Percentiles rank a stretch among this genome's conserved stretches.
These are phyloP conservation scores for Emydura subglobosa DNA, from an alignment of 2,113 vertebrate species.

Conservation along the genomic window DNA sequence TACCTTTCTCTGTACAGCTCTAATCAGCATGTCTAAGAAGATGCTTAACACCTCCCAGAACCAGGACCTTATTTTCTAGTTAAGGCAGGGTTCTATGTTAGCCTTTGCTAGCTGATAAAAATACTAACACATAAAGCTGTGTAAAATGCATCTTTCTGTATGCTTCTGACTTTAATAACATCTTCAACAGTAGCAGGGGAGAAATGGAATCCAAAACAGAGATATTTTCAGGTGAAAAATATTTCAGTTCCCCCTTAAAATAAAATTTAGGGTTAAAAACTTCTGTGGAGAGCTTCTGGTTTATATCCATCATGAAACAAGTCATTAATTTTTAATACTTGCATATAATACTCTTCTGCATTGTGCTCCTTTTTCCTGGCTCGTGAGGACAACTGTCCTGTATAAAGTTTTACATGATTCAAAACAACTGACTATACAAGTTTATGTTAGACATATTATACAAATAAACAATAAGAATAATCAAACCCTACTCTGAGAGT, in stretches of 20 bases:
- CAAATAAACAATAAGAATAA: background rate
- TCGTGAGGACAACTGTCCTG: conserved; percentile 33
- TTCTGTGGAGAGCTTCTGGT: conserved; percentile 70
- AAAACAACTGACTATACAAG: background rate
- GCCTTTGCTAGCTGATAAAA: background rate
- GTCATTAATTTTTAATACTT: conserved; percentile 69
- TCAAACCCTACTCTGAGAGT: background rate
- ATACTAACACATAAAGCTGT: background rate
- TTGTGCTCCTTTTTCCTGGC: conserved; percentile 15
- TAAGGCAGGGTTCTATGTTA: background rate
- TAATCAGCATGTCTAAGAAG: background rate
- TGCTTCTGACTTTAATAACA: background rate
- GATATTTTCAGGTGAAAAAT: conserved; percentile 65
- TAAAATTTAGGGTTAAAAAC: conserved; percentile 47
- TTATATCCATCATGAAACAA: conserved; percentile 65
- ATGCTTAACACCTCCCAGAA: background rate
- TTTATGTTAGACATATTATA: background rate
- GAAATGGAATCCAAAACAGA: conserved; percentile 61
- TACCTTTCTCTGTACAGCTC: background rate
- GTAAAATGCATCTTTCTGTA: background rate
- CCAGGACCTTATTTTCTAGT: background rate
- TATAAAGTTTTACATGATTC: conserved; percentile 16
- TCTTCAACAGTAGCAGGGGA: conserved; percentile 26
- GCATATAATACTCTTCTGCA: conserved; percentile 25
- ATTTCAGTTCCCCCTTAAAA: conserved; percentile 67